Base-by-base conservation (phyloP, 2,113 vertebrate genomes). In the Sapayoa aenigma region DNA sequence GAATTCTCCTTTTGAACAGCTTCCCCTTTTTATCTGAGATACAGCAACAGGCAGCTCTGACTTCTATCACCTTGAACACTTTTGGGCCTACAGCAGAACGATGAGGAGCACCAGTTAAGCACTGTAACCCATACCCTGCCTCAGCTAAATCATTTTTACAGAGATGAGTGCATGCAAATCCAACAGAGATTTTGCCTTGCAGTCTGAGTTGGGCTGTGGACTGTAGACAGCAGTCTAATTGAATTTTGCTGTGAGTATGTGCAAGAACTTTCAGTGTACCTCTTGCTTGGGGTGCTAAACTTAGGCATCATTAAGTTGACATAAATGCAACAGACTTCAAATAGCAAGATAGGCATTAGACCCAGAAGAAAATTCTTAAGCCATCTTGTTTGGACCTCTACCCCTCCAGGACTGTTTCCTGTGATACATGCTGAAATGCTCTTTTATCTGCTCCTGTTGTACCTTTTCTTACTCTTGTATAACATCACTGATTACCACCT, bases 281-380 rank as follows among this genome's bases (percentile, higher is more conserved):
- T 68, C 71, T 53, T 17, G 28, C 63, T 90, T 60, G 42, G 72
- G 23, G 52, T 63, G 60, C 58, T 81, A 67, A 90, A 84, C 67
- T 42, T 66, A 60, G 79, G 90, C 92, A 93, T 89, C 83, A 87
- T 67, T 95, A 82, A 93, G 82, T 24, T 91, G 87, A 74, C 56
- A 73, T 74, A 96, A 96, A 96, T 30, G 52, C 87, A 53, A 31
- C 1, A 65, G 72, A 67, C 41, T 84, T 49, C 68, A 82, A 95
- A 94, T 14, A 46, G 46, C 18, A 78, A 90, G 55, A 73, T 73
- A 75, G 73, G 58, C 42, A 78, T 60, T 73, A 85, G 73, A 60
- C 28, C 23, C 12, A 23, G 56, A 80, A 80, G 23, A 88, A 80
- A 92, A 85, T 33, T 87, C 79, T 79, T 58, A 22, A 30, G 63